Percentiles rank a stretch among this genome's conserved stretches.
phyloP scores from a whole-genome alignment of 2,113 vertebrate genomes.

The Albula glossodonta region DNA sequence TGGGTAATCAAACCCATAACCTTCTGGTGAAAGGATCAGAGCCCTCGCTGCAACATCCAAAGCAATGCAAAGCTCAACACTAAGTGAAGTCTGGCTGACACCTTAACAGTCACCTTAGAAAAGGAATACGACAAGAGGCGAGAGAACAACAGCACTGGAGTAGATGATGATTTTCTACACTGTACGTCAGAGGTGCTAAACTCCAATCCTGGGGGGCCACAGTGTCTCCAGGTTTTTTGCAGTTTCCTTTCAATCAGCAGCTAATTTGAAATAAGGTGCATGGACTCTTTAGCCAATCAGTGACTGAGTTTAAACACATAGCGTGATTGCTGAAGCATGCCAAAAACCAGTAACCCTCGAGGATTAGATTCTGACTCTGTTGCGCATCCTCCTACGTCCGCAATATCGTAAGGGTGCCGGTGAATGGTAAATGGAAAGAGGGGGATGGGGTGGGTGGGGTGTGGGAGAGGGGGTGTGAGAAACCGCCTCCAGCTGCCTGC shows the following conservation, averaged over 20 bases:
- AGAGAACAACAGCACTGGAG: constrained; percentile 13
- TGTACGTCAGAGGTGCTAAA: no score
- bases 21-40: constrained; percentile 10
- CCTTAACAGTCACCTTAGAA: constrained; percentile 19
- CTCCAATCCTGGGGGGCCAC: no score
- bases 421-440: not conserved
- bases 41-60: constrained; percentile 4
- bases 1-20: constrained; percentile 19
- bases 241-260: no score
- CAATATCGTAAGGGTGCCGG: not conserved
- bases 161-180: no score
- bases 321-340: no score
- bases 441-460: not conserved
- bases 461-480: not conserved
- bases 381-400: not conserved
- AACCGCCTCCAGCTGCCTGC: constrained; percentile 45
- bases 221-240: no score
- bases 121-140: constrained; percentile 33
- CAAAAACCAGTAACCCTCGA: no score
- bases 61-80: not conserved
- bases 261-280: no score
- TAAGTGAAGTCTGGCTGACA: constrained; percentile 29
- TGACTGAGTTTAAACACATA: no score
- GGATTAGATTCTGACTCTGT: not conserved
- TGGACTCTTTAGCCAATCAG: no score